phyloP scores from a whole-genome alignment of 1,140 invertebrate genomes.

The Listronotus oregonensis region DNA sequence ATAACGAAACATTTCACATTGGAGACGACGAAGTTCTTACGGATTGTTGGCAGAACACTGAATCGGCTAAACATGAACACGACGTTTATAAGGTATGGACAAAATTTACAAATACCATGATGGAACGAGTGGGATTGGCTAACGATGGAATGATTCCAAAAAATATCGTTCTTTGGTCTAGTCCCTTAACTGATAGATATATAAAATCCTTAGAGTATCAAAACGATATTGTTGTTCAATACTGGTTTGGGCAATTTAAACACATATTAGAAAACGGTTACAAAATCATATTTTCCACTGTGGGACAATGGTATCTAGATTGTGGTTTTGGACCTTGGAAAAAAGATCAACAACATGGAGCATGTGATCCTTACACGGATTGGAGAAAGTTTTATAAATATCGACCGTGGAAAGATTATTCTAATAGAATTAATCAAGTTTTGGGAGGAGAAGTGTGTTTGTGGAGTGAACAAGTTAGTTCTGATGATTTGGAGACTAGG shows the following conservation, averaged over 20 bases:
- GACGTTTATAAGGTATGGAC: conserved; percentile 75
- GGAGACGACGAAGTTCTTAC: conserved; percentile 82
- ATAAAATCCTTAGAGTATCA: conserved; percentile 55
- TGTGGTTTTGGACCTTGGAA: conserved; percentile 82
- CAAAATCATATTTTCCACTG: conserved; percentile 77
- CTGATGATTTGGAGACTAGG: conserved; percentile 65
- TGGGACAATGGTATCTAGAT: conserved; percentile 83
- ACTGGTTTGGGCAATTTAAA: conserved; percentile 74
- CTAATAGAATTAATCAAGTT: conserved; percentile 50
- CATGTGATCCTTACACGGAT: conserved; percentile 77
- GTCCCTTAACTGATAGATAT: conserved; percentile 67
- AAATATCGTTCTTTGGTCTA: conserved; percentile 76
- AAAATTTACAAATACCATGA: conserved; percentile 69
- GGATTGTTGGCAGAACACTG: conserved; percentile 66
- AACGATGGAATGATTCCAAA: conserved; percentile 67
- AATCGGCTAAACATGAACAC: conserved; percentile 59
- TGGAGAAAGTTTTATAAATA: conserved; percentile 85
- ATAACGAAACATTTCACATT: conserved; percentile 73
- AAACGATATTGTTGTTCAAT: conserved; percentile 65
- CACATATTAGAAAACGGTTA: conserved; percentile 72
- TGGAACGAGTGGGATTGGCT: conserved; percentile 65
- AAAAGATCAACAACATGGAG: conserved; percentile 63
- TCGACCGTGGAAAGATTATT: conserved; percentile 65
- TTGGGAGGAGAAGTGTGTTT: conserved; percentile 71
- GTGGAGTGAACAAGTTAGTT: conserved; percentile 71